Evolutionary conservation across 2,113 vertebrate species (phyloP), one percentile per base, ranked within the genome.

Genomic region (Columba livia): DNA sequence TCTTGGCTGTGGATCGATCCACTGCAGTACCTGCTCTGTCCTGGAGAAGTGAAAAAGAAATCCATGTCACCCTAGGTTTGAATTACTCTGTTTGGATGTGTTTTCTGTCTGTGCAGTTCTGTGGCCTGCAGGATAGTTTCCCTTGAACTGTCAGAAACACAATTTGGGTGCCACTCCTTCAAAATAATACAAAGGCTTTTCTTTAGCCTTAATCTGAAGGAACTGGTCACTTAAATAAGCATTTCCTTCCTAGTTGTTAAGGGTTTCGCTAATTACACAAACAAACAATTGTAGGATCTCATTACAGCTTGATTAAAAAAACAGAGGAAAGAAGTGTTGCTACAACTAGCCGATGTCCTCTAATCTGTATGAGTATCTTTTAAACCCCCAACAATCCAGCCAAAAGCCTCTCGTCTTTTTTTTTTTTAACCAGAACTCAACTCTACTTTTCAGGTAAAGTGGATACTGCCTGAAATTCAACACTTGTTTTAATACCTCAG

Each of bases 381-480:
- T 13, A 80, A 94, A 48, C 32, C 53, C 69, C 48, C 25, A 4
- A 67, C 72, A 92, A 80, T 36, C 42, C 69, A 71, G 29, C 83
- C 74, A 74, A 91, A 47, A 88, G 11, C 75, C 79, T 90, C 74
- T 80, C 1, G 0, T 58, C 56, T 73, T 78, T 80, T 92, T 78
- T 80, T 92, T 96, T 19, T 47, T 47, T 97, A 96, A 96, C 92
- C 85, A 78, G 79, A 91, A 92, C 88, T 96, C 88, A 95, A 93
- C 94, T 95, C 93, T 93, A 4, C 94, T 96, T 97, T 96, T 71
- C 92, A 96, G 94, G 79, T 95, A 93, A 93, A 96, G 65, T 97
- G 94, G 94, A 96, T 96, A 93, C 90, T 96, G 93, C 93, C 96
- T 97, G 95, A 95, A 89, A 86, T 94, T 90, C 93, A 38, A 26